Evolutionary conservation across 2,888 invertebrate genomes (phyloP).

Genomic region (Axea sp.): DNA sequence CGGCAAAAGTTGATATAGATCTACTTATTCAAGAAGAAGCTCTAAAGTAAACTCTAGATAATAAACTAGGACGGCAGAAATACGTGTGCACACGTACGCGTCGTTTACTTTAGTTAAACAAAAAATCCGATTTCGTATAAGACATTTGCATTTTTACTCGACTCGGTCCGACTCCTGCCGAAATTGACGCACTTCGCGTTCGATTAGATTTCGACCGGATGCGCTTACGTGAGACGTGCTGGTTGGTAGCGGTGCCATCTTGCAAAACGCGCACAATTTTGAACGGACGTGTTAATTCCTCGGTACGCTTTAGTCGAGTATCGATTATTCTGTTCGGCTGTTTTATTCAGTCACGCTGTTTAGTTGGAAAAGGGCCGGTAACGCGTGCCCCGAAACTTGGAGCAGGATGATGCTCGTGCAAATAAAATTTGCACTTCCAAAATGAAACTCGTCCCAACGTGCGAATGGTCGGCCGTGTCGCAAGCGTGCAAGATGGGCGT

Average conservation of each 20-base stretch:
- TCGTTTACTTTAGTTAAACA: conserved; percentile 3
- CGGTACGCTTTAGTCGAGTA: conserved; percentile 15
- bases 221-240: neutral
- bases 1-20: conserved; percentile 46
- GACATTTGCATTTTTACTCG: conserved; percentile 12
- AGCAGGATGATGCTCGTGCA: no score
- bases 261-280: conserved; percentile 21
- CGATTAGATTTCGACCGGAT: conserved; percentile 4
- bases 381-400: no score
- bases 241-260: conserved; percentile 19
- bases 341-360: conserved; percentile 14
- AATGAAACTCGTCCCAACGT: neutral
- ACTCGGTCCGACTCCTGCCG: neutral
- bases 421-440: no score
- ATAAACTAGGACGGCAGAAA: conserved; percentile 34
- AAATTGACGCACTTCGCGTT: neutral
- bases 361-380: neutral
- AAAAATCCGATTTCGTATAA: conserved; percentile 12
- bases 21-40: conserved; percentile 47
- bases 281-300: conserved; percentile 29
- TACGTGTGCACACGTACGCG: conserved; percentile 8
- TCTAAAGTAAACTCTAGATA: conserved; percentile 47
- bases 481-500: conserved; percentile 2
- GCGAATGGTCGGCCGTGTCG: neutral
- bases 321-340: conserved; percentile 28